These are phyloP conservation scores for Chromoteleia sp. DNA, from an alignment of 2,888 invertebrate genomes.

Conservation along the genomic window DNA sequence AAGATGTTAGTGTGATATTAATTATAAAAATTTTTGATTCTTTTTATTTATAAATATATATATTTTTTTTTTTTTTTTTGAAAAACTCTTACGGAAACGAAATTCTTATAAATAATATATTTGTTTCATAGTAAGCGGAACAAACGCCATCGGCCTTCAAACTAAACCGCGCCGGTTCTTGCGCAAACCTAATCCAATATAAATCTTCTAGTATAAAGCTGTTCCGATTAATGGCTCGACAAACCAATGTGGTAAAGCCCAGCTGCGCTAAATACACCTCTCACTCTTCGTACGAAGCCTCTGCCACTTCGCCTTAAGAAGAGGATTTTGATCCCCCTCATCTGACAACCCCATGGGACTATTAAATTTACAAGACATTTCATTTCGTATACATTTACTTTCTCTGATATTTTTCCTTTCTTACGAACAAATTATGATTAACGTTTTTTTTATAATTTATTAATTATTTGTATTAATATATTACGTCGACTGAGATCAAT, in stretches of 20 bases:
- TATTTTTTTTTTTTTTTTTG: slow-evolving; percentile 5
- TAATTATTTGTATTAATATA: too few relatives aligned
- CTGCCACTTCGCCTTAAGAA: slow-evolving; percentile 66
- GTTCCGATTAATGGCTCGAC: slow-evolving; percentile 82
- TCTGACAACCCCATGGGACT: slow-evolving; percentile 57
- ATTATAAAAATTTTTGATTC: background rate
- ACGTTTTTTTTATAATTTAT: too few relatives aligned
- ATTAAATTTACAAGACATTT: slow-evolving; percentile 61
- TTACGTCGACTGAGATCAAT: too few relatives aligned
- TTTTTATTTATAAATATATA: slow-evolving; percentile 6
- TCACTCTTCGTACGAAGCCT: slow-evolving; percentile 64
- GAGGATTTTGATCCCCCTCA: slow-evolving; percentile 64
- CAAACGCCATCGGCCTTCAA: slow-evolving; percentile 74
- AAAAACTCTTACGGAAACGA: slow-evolving; percentile 30
- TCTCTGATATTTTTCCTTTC: slow-evolving; percentile 28
- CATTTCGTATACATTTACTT: slow-evolving; percentile 26
- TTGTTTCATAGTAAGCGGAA: slow-evolving; percentile 37
- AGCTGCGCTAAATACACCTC: slow-evolving; percentile 73
- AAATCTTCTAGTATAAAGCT: slow-evolving; percentile 82
- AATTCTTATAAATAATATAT: slow-evolving; percentile 62
- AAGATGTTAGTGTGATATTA: background rate
- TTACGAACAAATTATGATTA: too few relatives aligned
- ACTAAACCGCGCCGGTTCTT: slow-evolving; percentile 78
- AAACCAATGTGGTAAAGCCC: slow-evolving; percentile 81
- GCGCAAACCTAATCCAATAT: slow-evolving; percentile 80